A percentile compares a stretch with the other conserved stretches of the same genome.
Evolutionary conservation across 1,140 invertebrate species (phyloP).

Genomic region (Thaumatotibia leucotreta): DNA sequence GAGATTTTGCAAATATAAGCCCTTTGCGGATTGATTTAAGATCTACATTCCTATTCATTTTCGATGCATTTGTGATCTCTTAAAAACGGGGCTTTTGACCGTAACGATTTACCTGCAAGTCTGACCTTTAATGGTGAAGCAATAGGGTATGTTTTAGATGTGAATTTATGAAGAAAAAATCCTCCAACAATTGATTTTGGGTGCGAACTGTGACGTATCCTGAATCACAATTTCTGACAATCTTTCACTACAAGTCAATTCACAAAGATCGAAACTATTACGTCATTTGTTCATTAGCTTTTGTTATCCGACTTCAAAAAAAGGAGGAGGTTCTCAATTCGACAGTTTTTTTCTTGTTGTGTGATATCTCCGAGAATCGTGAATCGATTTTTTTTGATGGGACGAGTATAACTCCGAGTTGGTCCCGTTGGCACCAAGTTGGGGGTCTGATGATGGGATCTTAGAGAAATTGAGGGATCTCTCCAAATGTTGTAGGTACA

Average conservation of each 20-base stretch:
- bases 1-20: background rate
- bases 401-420: too few species aligned
- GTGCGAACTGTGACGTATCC: slow-evolving; percentile 44
- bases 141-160: background rate
- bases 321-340: too few species aligned
- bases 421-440: too few species aligned
- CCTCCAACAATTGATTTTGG: slow-evolving; percentile 47
- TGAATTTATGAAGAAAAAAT: background rate
- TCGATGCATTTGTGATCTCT: background rate
- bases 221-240: slow-evolving; percentile 46
- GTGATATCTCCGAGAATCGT: too few species aligned
- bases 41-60: background rate
- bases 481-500: too few species aligned
- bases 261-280: background rate
- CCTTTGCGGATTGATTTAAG: background rate
- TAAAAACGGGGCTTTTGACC: background rate
- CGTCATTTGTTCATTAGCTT: background rate
- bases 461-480: too few species aligned
- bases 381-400: too few species aligned
- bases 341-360: too few species aligned
- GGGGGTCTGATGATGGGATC: too few species aligned
- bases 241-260: slow-evolving; percentile 20
- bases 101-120: background rate
- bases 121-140: background rate
- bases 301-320: too few species aligned